Conservation (phyloP, 2,113 vertebrate genomes). For the Microcebus jonahi region DNA sequence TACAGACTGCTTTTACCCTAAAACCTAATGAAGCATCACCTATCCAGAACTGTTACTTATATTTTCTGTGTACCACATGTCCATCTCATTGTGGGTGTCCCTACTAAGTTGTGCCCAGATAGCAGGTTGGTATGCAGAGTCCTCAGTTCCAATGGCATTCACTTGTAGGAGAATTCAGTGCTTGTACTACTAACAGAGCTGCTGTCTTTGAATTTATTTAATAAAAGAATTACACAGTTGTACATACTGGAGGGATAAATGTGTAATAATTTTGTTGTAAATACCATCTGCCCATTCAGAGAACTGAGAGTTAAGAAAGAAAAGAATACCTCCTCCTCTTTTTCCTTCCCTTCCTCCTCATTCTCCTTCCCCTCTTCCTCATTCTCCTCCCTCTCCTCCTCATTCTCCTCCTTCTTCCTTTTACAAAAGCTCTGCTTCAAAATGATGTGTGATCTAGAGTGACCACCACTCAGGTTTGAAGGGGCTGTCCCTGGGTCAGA, state of each 20-base stretch:
- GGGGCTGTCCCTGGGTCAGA: no score
- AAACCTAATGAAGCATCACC: background rate
- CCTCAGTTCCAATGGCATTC: background rate
- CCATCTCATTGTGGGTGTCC: background rate
- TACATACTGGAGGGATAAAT: background rate
- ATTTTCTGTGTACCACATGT: background rate
- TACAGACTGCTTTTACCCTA: background rate
- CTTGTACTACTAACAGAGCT: background rate
- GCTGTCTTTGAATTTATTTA: background rate
- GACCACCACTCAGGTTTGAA: background rate
- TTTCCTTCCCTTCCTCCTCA: background rate
- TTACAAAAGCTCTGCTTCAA: background rate
- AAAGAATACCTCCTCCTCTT: background rate
- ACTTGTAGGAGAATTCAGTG: background rate
- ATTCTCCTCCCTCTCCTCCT: background rate
- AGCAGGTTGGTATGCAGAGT: background rate
- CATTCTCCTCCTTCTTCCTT: background rate
- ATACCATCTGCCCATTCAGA: background rate
- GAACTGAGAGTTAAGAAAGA: background rate
- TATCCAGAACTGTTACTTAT: background rate
- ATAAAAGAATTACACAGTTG: background rate
- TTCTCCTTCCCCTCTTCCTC: background rate
- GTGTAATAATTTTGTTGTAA: background rate
- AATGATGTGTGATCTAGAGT: background rate
- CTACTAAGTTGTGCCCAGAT: background rate